A percentile compares a stretch with the other conserved stretches of the same genome.
These are phyloP conservation scores for Phortica variegata DNA, from an alignment of 1,140 invertebrate species.

Conservation along the genomic window DNA sequence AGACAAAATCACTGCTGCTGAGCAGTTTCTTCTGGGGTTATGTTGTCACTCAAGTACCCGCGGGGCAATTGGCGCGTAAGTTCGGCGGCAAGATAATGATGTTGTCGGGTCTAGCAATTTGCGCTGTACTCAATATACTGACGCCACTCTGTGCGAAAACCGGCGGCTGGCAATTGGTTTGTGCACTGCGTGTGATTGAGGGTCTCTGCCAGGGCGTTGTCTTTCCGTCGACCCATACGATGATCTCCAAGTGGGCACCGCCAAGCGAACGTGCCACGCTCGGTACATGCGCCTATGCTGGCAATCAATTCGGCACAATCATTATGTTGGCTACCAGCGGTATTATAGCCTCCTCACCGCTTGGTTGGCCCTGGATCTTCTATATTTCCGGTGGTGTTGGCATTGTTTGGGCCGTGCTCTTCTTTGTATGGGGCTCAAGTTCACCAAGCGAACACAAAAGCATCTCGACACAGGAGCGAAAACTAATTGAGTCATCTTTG, in stretches of 20 bases:
- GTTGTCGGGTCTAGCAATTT: slow-evolving; percentile 60
- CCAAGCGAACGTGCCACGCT: slow-evolving; percentile 61
- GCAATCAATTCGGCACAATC: slow-evolving; percentile 72
- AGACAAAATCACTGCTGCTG: slow-evolving; percentile 60
- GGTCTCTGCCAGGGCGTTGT: slow-evolving; percentile 78
- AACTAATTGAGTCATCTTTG: slow-evolving; percentile 62
- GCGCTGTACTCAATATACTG: slow-evolving; percentile 56
- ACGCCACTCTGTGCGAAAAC: slow-evolving; percentile 48
- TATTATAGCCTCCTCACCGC: slow-evolving; percentile 62
- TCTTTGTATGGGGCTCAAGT: slow-evolving; percentile 66
- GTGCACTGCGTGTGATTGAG: slow-evolving; percentile 67
- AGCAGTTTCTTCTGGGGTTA: slow-evolving; percentile 70
- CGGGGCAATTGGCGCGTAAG: slow-evolving; percentile 67
- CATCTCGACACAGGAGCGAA: slow-evolving; percentile 64
- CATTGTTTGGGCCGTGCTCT: slow-evolving; percentile 64
- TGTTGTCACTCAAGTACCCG: slow-evolving; percentile 63
- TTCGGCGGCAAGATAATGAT: slow-evolving; percentile 68
- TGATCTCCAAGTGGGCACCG: slow-evolving; percentile 78
- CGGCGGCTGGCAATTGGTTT: slow-evolving; percentile 65
- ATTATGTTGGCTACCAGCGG: slow-evolving; percentile 70
- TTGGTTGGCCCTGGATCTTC: slow-evolving; percentile 79
- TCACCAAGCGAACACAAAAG: slow-evolving; percentile 64
- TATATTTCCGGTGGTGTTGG: slow-evolving; percentile 71
- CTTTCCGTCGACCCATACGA: slow-evolving; percentile 75
- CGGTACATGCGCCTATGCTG: slow-evolving; percentile 64